These are phyloP conservation scores for Ophioninae sp. DNA, from an alignment of 2,888 invertebrate species.

Conservation along the genomic window DNA sequence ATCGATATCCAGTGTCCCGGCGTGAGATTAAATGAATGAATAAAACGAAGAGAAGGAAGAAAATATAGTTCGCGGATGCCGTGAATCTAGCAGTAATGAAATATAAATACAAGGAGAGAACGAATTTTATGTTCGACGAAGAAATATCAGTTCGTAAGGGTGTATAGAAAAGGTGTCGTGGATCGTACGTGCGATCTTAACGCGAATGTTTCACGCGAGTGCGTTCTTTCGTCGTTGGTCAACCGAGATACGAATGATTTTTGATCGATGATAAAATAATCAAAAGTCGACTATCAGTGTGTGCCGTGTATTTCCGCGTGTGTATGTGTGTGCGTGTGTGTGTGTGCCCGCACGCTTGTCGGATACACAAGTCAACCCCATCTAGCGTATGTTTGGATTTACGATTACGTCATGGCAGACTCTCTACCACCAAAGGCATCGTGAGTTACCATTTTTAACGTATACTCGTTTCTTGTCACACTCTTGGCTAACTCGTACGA, in stretches of 20 bases:
- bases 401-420: conserved; percentile 72
- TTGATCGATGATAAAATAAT: conserved; percentile 25
- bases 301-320: neutral
- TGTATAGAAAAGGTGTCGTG: neutral
- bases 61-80: neutral
- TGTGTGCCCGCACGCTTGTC: neutral
- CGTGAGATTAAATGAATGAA: neutral
- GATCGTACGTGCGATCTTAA: neutral
- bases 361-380: conserved; percentile 10
- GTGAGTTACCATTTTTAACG: conserved; percentile 65
- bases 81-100: neutral
- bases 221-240: neutral
- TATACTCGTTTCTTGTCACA: neutral
- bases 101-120: neutral
- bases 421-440: conserved; percentile 70
- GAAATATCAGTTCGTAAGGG: neutral
- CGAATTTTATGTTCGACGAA: neutral
- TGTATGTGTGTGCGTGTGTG: neutral
- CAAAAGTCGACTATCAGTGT: conserved; percentile 7
- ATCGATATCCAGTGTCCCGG: neutral
- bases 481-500: neutral
- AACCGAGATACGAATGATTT: conserved; percentile 11
- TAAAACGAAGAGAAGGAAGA: neutral
- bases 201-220: neutral
- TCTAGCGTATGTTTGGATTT: conserved; percentile 1